phyloP scores from a whole-genome alignment of 2,888 invertebrate species.

The Ornithoptera alexandrae region DNA sequence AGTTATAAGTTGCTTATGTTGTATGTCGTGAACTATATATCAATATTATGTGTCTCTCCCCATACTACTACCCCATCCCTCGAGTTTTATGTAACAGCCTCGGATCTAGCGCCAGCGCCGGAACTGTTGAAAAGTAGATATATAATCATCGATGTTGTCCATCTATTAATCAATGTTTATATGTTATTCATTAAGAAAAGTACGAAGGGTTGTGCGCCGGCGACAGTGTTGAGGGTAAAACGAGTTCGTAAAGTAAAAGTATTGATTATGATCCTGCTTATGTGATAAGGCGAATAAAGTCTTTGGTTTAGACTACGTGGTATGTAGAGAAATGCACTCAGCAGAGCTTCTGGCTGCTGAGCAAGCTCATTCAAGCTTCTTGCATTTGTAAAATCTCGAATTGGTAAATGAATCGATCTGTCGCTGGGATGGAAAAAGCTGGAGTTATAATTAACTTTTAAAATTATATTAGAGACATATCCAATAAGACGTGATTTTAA shows the following conservation, averaged over 20 bases:
- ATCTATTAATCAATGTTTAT: conserved; percentile 32
- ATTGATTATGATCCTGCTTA: neutral
- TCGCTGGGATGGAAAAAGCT: conserved; percentile 26
- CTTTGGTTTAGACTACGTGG: neutral
- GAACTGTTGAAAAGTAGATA: conserved; percentile 17
- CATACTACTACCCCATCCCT: conserved; percentile 34
- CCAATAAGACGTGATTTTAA: conserved; percentile 63
- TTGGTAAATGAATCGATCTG: conserved; percentile 25
- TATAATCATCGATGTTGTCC: conserved; percentile 31
- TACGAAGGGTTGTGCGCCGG: conserved; percentile 37
- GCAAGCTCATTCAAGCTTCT: neutral
- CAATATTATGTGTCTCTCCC: conserved; percentile 34
- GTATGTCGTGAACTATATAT: conserved; percentile 45
- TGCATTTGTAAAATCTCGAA: neutral
- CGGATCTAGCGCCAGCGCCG: conserved; percentile 42
- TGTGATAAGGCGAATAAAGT: neutral
- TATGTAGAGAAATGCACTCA: neutral
- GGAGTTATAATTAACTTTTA: conserved; percentile 48
- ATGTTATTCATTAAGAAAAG: conserved; percentile 36
- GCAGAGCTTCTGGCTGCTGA: conserved; percentile 10
- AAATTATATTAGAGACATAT: conserved; percentile 66
- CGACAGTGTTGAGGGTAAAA: conserved; percentile 29
- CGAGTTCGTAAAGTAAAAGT: conserved; percentile 12
- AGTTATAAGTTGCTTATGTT: conserved; percentile 61
- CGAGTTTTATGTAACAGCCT: conserved; percentile 58